Percentiles rank a stretch among this genome's conserved stretches.
phyloP scores from a whole-genome alignment of 2,888 invertebrate species.

The Tribolium freemani region DNA sequence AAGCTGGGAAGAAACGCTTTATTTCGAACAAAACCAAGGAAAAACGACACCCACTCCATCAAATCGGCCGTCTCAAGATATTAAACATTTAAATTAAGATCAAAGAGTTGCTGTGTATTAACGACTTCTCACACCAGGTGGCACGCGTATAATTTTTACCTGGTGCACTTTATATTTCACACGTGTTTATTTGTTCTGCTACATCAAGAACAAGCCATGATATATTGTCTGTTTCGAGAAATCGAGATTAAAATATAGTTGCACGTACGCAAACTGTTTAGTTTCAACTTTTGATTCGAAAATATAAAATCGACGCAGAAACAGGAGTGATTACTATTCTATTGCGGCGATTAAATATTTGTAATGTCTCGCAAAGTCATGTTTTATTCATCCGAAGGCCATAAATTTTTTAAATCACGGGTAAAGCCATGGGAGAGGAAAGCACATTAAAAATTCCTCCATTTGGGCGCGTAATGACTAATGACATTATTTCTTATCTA shows the following conservation, averaged over 20 bases:
- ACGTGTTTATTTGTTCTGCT: conserved; percentile 40
- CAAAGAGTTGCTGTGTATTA: conserved; percentile 36
- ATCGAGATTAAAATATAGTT: conserved; percentile 26
- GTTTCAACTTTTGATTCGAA: background rate
- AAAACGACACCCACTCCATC: conserved; percentile 28
- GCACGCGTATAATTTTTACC: conserved; percentile 43
- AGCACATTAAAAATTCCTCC: background rate
- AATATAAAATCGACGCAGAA: background rate
- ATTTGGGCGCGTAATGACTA: background rate
- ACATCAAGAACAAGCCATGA: conserved; percentile 45
- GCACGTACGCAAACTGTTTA: background rate
- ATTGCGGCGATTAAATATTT: background rate
- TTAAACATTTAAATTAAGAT: conserved; percentile 45
- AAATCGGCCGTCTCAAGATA: conserved; percentile 33
- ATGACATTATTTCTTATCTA: background rate
- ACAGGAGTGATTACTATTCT: background rate
- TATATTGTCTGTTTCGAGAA: conserved; percentile 40
- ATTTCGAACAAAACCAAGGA: conserved; percentile 7
- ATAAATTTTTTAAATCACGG: background rate
- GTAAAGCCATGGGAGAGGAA: background rate
- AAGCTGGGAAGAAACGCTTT: background rate
- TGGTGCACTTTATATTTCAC: conserved; percentile 43
- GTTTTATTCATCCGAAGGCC: background rate
- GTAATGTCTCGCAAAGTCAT: background rate
- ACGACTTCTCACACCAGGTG: conserved; percentile 44